Percentiles rank a stretch among this genome's conserved stretches.
phyloP scores from a whole-genome alignment of 2,113 vertebrate genomes.

The Burhinus bistriatus region DNA sequence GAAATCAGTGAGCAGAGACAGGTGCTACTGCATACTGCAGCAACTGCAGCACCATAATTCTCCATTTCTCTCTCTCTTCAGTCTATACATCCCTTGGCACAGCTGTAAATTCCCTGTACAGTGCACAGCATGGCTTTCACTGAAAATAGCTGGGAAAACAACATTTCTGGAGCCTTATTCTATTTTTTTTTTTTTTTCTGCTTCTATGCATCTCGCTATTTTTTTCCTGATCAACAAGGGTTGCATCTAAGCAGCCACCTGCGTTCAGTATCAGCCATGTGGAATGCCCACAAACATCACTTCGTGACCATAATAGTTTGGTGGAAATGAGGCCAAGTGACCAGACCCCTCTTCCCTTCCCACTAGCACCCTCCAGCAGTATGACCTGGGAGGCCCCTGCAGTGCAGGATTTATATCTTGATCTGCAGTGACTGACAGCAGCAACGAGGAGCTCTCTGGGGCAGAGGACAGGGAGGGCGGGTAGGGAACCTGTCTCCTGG shows the following conservation, averaged over 20 bases:
- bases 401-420: constrained; percentile 70
- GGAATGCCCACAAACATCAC: background rate
- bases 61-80: background rate
- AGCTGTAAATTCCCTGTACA: background rate
- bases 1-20: background rate
- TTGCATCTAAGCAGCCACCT: background rate
- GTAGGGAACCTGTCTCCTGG: background rate
- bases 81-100: background rate
- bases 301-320: background rate
- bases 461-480: constrained; percentile 47
- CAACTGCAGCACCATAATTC: background rate
- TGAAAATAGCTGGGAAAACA: background rate
- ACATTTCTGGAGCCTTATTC: background rate
- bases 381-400: background rate
- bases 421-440: constrained; percentile 63
- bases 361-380: background rate
- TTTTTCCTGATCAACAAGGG: background rate
- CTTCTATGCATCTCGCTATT: background rate
- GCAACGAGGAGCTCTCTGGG: constrained; percentile 51
- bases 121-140: background rate
- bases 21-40: background rate
- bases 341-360: background rate
- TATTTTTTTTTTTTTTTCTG: background rate
- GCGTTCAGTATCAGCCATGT: background rate
- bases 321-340: background rate